These are phyloP conservation scores for Chymomyza fuscimana DNA, from an alignment of 2,888 invertebrate species.

Conservation along the genomic window DNA sequence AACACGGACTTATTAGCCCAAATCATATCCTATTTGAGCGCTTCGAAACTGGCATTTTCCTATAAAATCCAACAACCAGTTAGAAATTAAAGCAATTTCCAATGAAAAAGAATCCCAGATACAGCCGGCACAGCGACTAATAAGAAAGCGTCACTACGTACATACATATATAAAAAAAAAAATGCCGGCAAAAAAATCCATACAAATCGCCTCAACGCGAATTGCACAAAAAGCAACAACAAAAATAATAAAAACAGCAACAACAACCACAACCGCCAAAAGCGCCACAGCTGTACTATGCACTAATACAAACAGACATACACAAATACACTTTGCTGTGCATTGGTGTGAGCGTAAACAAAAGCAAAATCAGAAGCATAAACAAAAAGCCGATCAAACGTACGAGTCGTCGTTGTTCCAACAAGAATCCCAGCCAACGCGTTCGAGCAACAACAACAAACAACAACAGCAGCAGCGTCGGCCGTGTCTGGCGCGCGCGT, in stretches of 20 bases:
- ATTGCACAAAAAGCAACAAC: background rate
- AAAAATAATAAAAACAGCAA: background rate
- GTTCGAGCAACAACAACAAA: constrained; percentile 41
- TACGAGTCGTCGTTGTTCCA: constrained; percentile 52
- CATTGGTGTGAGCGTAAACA: constrained; percentile 66
- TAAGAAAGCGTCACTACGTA: constrained; percentile 1
- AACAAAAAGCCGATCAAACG: constrained; percentile 60
- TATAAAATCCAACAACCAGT: constrained; percentile 6
- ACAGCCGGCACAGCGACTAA: constrained; percentile 1
- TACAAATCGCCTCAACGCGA: constrained; percentile 3
- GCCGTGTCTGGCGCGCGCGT: constrained; percentile 39
- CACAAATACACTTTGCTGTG: background rate
- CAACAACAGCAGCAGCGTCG: constrained; percentile 31
- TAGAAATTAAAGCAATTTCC: constrained; percentile 1
- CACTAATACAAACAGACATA: constrained; percentile 12
- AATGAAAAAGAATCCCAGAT: constrained; percentile 9
- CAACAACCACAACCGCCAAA: constrained; percentile 1
- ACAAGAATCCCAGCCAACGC: constrained; percentile 69
- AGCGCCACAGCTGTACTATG: constrained; percentile 10
- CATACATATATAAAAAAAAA: constrained; percentile 25
- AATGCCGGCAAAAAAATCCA: constrained; percentile 42
- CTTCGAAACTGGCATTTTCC: background rate
- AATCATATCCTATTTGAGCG: background rate
- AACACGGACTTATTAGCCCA: too few relatives aligned
- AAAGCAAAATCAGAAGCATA: constrained; percentile 50